Conservation (phyloP, 2,888 invertebrate species). For the Watsonalla binaria region DNA sequence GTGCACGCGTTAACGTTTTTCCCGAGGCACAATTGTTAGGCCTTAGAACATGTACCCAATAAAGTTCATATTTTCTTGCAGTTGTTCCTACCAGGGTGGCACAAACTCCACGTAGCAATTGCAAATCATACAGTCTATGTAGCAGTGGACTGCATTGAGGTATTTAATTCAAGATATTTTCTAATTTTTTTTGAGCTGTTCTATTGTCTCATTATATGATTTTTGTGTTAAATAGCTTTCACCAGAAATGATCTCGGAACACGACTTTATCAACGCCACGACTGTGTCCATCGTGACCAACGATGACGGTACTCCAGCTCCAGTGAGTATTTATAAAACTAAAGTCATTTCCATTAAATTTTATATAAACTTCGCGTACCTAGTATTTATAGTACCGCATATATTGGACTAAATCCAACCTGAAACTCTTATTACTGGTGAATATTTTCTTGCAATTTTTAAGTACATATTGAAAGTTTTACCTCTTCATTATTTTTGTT, state of each 20-base stretch:
- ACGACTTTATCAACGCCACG: slow-evolving; percentile 48
- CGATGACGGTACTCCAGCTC: slow-evolving; percentile 60
- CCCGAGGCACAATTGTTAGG: not conserved
- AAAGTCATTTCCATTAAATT: too few species aligned
- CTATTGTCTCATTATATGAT: not conserved
- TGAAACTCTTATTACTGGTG: too few species aligned
- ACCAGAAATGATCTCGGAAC: slow-evolving; percentile 36
- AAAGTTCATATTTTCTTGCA: slow-evolving; percentile 24
- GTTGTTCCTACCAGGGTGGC: slow-evolving; percentile 64
- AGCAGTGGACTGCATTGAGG: slow-evolving; percentile 65
- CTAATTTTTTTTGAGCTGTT: not conserved
- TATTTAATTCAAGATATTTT: slow-evolving; percentile 15
- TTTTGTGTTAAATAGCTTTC: slow-evolving; percentile 37
- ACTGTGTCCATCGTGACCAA: slow-evolving; percentile 52
- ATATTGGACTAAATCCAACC: too few species aligned
- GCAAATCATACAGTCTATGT: slow-evolving; percentile 49
- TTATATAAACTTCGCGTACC: too few species aligned
- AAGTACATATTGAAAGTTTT: too few species aligned
- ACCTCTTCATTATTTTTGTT: too few species aligned
- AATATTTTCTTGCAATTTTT: too few species aligned
- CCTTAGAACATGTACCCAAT: not conserved
- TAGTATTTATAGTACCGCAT: too few species aligned
- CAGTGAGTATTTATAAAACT: slow-evolving; percentile 43
- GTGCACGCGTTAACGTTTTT: too few species aligned
- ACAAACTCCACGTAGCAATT: slow-evolving; percentile 58